These are phyloP conservation scores for Halichoeres trimaculatus DNA, from an alignment of 2,113 vertebrate species.

Conservation along the genomic window DNA sequence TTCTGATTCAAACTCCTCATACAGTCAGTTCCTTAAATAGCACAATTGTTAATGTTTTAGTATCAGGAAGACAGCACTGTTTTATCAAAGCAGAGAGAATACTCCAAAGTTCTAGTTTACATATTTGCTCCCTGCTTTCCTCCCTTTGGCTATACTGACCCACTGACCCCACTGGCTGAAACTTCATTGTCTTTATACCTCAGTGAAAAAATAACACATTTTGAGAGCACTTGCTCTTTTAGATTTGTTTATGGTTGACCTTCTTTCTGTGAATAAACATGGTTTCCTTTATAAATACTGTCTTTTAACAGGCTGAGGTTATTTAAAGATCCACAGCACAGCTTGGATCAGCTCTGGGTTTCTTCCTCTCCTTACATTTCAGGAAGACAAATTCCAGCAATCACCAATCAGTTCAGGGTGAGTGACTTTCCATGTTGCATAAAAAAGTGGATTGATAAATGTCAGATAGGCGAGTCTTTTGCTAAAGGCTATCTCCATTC, in stretches of 20 bases:
- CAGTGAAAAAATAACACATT: neutral
- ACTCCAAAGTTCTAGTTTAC: neutral
- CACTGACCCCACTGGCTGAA: neutral
- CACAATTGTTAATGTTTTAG: neutral
- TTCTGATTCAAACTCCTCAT: too few relatives aligned
- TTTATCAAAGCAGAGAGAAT: neutral
- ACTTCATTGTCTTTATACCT: constrained; percentile 1
- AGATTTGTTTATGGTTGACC: neutral
- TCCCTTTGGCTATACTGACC: constrained; percentile 1
- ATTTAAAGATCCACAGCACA: too few relatives aligned
- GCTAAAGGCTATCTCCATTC: neutral
- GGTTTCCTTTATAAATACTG: neutral
- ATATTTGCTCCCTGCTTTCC: constrained; percentile 4
- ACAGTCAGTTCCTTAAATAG: neutral
- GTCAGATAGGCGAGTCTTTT: neutral
- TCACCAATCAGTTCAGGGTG: neutral
- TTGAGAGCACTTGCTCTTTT: neutral
- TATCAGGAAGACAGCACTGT: neutral
- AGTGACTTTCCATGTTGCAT: neutral
- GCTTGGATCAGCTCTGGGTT: neutral
- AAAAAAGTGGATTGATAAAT: neutral
- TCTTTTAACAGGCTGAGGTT: neutral
- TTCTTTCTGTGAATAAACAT: neutral
- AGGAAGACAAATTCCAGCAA: constrained; percentile 6
- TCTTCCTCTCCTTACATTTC: neutral